These are phyloP conservation scores for Phyllostomus discolor DNA, from an alignment of 2,113 vertebrate genomes.

Conservation along the genomic window DNA sequence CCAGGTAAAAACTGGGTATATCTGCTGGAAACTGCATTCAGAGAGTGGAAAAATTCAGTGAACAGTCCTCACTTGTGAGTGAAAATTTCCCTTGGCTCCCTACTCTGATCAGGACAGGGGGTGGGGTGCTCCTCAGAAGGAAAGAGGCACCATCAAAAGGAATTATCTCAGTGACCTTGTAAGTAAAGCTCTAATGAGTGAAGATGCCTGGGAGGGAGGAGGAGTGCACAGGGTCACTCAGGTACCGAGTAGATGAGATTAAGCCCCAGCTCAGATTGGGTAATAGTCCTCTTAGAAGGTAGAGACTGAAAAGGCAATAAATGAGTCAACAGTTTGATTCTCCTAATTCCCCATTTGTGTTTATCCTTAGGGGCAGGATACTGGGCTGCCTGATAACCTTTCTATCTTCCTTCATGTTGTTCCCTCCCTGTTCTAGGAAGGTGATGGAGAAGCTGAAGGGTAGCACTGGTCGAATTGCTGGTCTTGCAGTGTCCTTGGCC, in stretches of 20 bases:
- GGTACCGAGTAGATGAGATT: neutral
- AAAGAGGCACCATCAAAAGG: neutral
- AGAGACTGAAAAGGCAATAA: neutral
- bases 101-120: neutral
- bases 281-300: neutral
- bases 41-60: neutral
- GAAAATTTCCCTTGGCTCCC: neutral
- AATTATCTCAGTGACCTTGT: neutral
- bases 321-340: neutral
- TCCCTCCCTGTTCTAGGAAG: constrained; percentile 70
- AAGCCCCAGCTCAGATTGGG: neutral
- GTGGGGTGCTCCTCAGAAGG: neutral
- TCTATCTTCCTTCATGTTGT: fast-evolving
- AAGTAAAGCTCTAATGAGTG: neutral
- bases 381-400: neutral
- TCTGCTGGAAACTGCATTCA: neutral
- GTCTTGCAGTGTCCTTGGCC: constrained; percentile 86
- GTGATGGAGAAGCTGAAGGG: constrained; percentile 89
- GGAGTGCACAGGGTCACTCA: neutral
- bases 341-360: neutral
- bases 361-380: neutral
- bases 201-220: neutral
- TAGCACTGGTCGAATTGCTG: constrained; percentile 83
- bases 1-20: constrained; percentile 78
- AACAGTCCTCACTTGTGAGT: neutral